phyloP scores from a whole-genome alignment of 2,797 vertebrate species.

The Cetoscarus ocellatus region DNA sequence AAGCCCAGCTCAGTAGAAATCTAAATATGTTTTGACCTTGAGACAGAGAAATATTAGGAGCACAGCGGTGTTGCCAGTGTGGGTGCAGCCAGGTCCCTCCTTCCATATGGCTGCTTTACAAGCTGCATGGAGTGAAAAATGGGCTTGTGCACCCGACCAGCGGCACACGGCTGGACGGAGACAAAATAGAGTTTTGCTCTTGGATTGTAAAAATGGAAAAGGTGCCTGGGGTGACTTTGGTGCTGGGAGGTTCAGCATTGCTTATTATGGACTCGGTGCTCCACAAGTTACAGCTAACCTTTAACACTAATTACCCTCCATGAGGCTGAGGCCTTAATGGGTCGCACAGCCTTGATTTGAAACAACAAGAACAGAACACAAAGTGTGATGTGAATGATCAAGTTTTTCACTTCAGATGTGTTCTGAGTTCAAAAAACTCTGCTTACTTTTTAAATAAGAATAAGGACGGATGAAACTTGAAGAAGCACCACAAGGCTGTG shows the following conservation, averaged over 20 bases:
- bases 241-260: conserved; percentile 10
- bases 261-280: conserved; percentile 40
- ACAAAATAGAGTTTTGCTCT: conserved; percentile 55
- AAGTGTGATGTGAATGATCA: conserved; percentile 44
- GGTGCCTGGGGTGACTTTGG: conserved; percentile 45
- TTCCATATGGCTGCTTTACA: conserved; percentile 65
- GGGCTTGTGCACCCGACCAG: conserved; percentile 21
- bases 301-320: conserved; percentile 65
- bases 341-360: conserved; percentile 33
- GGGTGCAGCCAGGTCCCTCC: conserved; percentile 45
- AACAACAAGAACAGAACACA: conserved; percentile 16
- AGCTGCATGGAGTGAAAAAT: conserved; percentile 67
- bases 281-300: conserved; percentile 40
- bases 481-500: neutral
- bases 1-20: conserved; percentile 14
- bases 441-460: neutral
- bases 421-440: conserved; percentile 1
- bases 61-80: conserved; percentile 24
- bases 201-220: conserved; percentile 49
- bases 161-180: conserved; percentile 39
- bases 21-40: conserved; percentile 56
- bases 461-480: neutral
- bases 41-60: conserved; percentile 50
- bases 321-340: conserved; percentile 13
- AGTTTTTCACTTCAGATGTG: conserved; percentile 4